Conservation (phyloP, 2,888 invertebrate genomes). For the Muschampia plurimacula region DNA sequence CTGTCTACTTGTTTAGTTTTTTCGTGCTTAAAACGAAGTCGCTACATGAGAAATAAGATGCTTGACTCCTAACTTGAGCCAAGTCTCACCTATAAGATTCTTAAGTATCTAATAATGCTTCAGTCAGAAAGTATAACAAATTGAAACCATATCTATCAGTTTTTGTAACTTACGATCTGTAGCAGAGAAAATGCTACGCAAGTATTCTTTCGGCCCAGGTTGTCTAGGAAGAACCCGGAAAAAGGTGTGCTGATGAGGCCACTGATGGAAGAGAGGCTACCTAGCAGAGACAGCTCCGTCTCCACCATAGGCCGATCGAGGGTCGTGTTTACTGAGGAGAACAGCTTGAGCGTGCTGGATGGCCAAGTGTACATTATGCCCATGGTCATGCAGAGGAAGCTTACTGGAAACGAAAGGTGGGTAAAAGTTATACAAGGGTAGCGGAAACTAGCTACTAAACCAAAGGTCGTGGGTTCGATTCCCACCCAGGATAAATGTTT, state of each 20-base stretch:
- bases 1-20: too few relatives aligned
- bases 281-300: conserved; percentile 61
- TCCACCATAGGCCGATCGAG: conserved; percentile 65
- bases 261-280: conserved; percentile 66
- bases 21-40: too few relatives aligned
- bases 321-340: conserved; percentile 64
- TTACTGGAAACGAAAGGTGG: conserved; percentile 53
- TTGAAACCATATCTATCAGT: neutral
- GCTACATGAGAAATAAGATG: too few relatives aligned
- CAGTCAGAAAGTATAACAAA: too few relatives aligned
- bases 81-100: too few relatives aligned
- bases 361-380: conserved; percentile 70
- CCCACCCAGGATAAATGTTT: too few relatives aligned
- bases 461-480: too few relatives aligned
- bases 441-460: too few relatives aligned
- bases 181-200: conserved; percentile 52
- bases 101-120: too few relatives aligned
- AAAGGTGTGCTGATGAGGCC: conserved; percentile 60
- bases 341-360: conserved; percentile 62
- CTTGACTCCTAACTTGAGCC: too few relatives aligned
- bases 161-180: conserved; percentile 59
- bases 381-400: conserved; percentile 60
- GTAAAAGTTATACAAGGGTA: too few relatives aligned
- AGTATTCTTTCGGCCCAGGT: conserved; percentile 61
- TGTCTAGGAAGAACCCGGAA: conserved; percentile 56